phyloP scores from a whole-genome alignment of 2,888 invertebrate genomes.

The Crematogaster levior region DNA sequence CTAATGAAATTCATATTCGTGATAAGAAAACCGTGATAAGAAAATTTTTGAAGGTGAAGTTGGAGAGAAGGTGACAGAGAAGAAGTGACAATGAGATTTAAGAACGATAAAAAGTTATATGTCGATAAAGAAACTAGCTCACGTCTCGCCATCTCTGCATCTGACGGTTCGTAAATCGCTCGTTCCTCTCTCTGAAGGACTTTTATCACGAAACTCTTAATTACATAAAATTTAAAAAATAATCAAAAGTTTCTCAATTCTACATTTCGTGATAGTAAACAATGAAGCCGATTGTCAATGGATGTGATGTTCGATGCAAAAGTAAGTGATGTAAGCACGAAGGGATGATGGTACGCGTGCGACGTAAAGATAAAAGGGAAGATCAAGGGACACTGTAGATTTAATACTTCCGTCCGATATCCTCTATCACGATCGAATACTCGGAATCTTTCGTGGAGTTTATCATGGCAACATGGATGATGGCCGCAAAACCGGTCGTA shows the following conservation, averaged over 20 bases:
- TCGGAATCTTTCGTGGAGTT: conserved; percentile 45
- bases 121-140: conserved; percentile 19
- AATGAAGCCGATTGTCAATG: neutral
- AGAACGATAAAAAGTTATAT: conserved; percentile 13
- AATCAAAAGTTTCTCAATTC: too few species aligned
- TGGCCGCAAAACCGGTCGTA: conserved; percentile 51
- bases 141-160: neutral
- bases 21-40: conserved; percentile 13
- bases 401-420: conserved; percentile 53
- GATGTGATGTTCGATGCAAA: neutral
- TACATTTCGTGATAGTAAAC: too few species aligned
- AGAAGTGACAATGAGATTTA: conserved; percentile 7
- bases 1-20: conserved; percentile 9
- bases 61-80: conserved; percentile 16
- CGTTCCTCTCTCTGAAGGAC: neutral
- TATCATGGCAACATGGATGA: conserved; percentile 38
- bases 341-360: conserved; percentile 27
- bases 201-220: neutral
- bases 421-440: conserved; percentile 53
- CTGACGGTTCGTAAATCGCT: neutral
- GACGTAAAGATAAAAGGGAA: conserved; percentile 25
- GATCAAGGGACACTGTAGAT: conserved; percentile 35
- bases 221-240: neutral
- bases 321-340: neutral
- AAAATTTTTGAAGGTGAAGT: neutral